Evolutionary conservation across 1,140 invertebrate genomes (phyloP).

Genomic region (Oedothorax gibbosus): DNA sequence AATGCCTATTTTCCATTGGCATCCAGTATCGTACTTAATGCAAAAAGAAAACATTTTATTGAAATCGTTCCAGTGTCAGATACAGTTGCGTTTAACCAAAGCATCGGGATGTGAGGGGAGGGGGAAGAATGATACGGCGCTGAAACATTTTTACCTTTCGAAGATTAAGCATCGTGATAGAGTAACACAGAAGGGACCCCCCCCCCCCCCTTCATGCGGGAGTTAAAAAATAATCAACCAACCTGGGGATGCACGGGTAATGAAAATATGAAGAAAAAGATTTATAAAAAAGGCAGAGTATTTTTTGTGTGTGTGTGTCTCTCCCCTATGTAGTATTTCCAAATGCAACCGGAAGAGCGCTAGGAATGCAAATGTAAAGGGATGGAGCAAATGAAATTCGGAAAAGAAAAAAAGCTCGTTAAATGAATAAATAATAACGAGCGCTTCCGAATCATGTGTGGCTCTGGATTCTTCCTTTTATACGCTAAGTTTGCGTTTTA

Average conservation of each 20-base stretch:
- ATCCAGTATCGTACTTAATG: too few species aligned
- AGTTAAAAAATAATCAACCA: constrained; percentile 9
- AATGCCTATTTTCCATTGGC: too few species aligned
- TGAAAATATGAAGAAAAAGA: too few species aligned
- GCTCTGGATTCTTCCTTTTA: constrained; percentile 40
- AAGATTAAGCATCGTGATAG: constrained; percentile 56
- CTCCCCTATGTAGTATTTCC: background rate
- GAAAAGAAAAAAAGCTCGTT: constrained; percentile 53
- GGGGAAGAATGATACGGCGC: background rate
- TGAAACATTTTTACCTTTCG: constrained; percentile 48
- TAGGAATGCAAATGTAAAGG: constrained; percentile 57
- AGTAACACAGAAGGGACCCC: background rate
- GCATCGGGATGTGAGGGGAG: background rate
- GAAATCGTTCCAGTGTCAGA: too few species aligned
- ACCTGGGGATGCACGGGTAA: background rate
- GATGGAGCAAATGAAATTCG: constrained; percentile 53
- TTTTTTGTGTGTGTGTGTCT: too few species aligned
- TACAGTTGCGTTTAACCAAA: background rate
- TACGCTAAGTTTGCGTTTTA: constrained; percentile 39
- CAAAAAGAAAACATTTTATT: too few species aligned
- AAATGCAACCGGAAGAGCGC: constrained; percentile 45
- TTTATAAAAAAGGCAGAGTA: too few species aligned
- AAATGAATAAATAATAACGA: constrained; percentile 61
- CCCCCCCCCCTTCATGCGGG: background rate
- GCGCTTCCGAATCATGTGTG: constrained; percentile 53